phyloP scores from a whole-genome alignment of 2,888 invertebrate species.

The Rambutsinella grinnellia region DNA sequence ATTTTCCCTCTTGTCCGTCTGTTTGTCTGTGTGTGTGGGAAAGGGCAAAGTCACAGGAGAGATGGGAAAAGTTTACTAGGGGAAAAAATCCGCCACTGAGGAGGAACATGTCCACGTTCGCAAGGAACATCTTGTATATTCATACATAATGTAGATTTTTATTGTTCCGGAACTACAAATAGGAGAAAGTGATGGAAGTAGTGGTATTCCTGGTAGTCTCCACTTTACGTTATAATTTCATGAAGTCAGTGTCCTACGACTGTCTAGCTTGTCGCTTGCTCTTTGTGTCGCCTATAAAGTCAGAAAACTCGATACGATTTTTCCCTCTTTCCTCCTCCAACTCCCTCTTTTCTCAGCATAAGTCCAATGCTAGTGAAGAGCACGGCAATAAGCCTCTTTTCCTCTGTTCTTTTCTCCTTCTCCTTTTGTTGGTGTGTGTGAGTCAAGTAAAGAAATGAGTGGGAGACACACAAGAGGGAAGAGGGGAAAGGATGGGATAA shows the following conservation, averaged over 20 bases:
- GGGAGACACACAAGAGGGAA: not conserved
- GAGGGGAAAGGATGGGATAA: constrained; percentile 46
- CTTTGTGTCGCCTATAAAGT: constrained; percentile 52
- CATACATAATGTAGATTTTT: constrained; percentile 12
- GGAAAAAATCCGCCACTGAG: too few relatives aligned
- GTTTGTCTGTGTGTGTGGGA: not conserved
- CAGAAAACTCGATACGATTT: constrained; percentile 43
- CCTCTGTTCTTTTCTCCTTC: constrained; percentile 11
- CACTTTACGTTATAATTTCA: constrained; percentile 37
- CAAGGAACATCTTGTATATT: too few relatives aligned
- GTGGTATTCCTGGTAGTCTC: not conserved
- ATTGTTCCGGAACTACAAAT: constrained; percentile 20
- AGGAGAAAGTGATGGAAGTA: not conserved
- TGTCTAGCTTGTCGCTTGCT: constrained; percentile 28
- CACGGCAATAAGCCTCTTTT: constrained; percentile 18
- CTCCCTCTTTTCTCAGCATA: constrained; percentile 1
- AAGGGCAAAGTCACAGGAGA: too few relatives aligned
- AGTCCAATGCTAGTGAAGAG: too few relatives aligned
- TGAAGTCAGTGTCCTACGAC: constrained; percentile 39
- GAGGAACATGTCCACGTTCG: too few relatives aligned
- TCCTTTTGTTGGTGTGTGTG: not conserved
- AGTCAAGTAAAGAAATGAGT: not conserved
- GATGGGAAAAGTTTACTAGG: too few relatives aligned
- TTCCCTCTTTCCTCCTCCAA: constrained; percentile 12
- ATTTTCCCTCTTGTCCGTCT: not conserved